Base-by-base conservation (phyloP, 2,797 vertebrate genomes). In the Bradypodion ventrale region DNA sequence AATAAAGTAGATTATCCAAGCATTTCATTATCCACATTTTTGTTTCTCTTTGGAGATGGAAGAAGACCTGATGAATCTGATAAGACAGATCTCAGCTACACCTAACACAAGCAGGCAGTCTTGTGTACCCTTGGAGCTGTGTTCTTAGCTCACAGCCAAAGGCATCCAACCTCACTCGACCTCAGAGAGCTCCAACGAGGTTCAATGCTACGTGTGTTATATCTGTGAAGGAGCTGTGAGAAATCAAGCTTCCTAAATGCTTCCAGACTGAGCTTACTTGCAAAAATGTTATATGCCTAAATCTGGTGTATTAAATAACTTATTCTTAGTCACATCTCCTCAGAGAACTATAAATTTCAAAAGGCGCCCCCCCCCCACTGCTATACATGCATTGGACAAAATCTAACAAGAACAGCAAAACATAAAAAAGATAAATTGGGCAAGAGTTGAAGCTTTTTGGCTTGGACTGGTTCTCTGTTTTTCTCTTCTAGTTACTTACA, bases 61-160 rank as follows among this genome's bases (percentile, higher is more conserved):
- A 23, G 46, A 76, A 44, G 21, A 46, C 40, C 65, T 81, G 73
- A 81, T 40, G 40, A 60, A 81, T 80, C 4, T n/a, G 49, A 46
- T 60, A 49, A n/a, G 72, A 75, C 49, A 81, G 73, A 69, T 81
- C 32, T 69, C 78, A 70, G 52, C 49, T 74, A 83, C 63, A 77
- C 74, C 84, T 76, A 76, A 62, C 52, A 59, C 7, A 69, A 37
- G 10, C 37, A 80, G 44, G n/a, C 40, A 44, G 49, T 52, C 52
- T 44, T 25, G 2, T 65, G 2, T 65, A 46, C 19, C 59, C 52
- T 81, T 85, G n/a, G 21, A 75, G 84, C 72, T 46, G 21, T 69
- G 70, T 68, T 35, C n/a, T 66, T 21, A 27, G 44, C 49, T 32
- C 63, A 66, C 40, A 75, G 72, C 6, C 29, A 76, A 8, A 62